Percentiles rank a stretch among this genome's conserved stretches.
Evolutionary conservation across 2,113 vertebrate species (phyloP).

Genomic region (Circaetus cinerascens): DNA sequence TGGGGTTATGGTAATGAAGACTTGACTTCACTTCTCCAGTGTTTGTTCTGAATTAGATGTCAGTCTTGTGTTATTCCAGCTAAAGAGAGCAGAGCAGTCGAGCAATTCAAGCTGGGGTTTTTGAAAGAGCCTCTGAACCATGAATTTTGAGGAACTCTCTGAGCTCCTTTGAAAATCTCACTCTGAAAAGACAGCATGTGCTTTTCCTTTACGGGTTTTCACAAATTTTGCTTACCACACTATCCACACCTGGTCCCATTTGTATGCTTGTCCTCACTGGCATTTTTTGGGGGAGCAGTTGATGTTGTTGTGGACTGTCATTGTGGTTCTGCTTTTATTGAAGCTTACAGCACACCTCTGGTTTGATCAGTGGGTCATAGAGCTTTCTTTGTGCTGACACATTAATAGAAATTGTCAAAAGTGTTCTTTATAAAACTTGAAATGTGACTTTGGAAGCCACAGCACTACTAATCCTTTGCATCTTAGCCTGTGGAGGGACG

Average conservation of each 20-base stretch:
- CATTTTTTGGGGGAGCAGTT: fast-evolving
- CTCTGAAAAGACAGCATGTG: neutral
- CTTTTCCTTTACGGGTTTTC: neutral
- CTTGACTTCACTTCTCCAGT: neutral
- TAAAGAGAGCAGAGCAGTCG: neutral
- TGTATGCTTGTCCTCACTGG: neutral
- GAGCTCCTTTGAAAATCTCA: neutral
- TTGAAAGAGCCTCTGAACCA: neutral
- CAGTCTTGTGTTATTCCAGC: neutral
- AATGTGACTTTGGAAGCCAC: neutral
- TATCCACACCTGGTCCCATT: neutral
- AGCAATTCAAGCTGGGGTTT: neutral
- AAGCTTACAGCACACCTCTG: neutral
- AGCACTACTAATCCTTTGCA: neutral
- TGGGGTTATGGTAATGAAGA: neutral
- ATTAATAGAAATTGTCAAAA: neutral
- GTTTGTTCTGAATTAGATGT: neutral
- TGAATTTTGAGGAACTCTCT: neutral
- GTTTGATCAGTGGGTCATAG: neutral
- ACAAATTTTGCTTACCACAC: neutral
- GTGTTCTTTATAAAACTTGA: neutral
- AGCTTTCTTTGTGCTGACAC: neutral
- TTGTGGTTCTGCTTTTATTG: neutral
- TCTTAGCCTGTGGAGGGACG: neutral
- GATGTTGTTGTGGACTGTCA: fast-evolving